Percentiles rank a stretch among this genome's conserved stretches.
Evolutionary conservation across 2,113 vertebrate species (phyloP).

Genomic region (Caranx ignobilis): DNA sequence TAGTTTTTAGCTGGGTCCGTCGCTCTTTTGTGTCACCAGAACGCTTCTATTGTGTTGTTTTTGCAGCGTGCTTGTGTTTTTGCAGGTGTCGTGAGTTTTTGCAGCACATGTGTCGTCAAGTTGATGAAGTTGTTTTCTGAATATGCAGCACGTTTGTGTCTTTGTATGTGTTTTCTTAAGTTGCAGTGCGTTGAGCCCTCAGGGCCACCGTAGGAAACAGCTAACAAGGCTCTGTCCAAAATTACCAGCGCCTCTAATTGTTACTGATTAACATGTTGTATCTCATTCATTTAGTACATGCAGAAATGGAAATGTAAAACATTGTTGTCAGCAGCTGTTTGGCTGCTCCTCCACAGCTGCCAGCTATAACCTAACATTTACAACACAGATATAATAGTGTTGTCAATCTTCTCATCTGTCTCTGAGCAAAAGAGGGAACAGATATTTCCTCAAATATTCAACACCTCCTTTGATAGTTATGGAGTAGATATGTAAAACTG

Average conservation of each 20-base stretch:
- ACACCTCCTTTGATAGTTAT: background rate
- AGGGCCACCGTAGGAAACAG: background rate
- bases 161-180: too few relatives aligned
- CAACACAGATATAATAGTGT: too few relatives aligned
- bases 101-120: too few relatives aligned
- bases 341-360: background rate
- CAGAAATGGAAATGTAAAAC: background rate
- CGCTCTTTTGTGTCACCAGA: too few relatives aligned
- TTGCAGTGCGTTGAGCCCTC: too few relatives aligned
- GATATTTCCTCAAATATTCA: background rate
- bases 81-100: too few relatives aligned
- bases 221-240: background rate
- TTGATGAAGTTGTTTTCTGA: too few relatives aligned
- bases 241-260: background rate
- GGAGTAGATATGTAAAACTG: background rate
- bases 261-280: background rate
- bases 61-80: too few relatives aligned
- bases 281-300: background rate
- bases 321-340: background rate
- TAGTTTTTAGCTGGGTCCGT: background rate
- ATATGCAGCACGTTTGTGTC: too few relatives aligned
- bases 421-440: background rate
- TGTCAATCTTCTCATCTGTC: background rate
- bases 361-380: background rate
- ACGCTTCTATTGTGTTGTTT: too few relatives aligned